Evolutionary conservation across 2,797 vertebrate species (phyloP).

Genomic region (Podargus strigoides): DNA sequence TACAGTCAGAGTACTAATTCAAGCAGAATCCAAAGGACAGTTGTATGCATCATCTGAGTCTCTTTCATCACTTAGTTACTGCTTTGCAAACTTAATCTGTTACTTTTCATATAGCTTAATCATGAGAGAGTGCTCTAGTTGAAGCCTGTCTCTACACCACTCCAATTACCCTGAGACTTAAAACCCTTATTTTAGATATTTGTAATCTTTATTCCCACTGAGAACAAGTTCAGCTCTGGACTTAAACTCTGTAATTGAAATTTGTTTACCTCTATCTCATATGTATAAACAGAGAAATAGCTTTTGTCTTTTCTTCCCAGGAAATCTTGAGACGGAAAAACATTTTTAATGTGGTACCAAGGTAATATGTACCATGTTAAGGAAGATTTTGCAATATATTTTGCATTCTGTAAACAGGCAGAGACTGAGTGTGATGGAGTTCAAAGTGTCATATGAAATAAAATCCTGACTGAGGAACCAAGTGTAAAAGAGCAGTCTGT

Average conservation of each 20-base stretch:
- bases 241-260: not conserved
- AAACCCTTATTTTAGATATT: not conserved
- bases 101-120: not conserved
- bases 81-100: not conserved
- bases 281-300: not conserved
- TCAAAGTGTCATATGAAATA: not conserved
- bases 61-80: not conserved
- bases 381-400: not conserved
- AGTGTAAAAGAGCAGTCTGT: not conserved
- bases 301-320: not conserved
- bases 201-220: not conserved
- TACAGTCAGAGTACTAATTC: not conserved
- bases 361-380: not conserved
- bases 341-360: not conserved
- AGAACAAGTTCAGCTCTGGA: not conserved
- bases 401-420: not conserved
- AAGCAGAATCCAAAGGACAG: not conserved
- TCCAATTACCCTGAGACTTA: not conserved
- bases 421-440: not conserved
- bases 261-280: not conserved
- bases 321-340: not conserved
- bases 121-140: not conserved
- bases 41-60: not conserved
- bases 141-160: not conserved
- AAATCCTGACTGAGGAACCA: not conserved